phyloP scores from a whole-genome alignment of 2,888 invertebrate species.

The Plebejus melissa region DNA sequence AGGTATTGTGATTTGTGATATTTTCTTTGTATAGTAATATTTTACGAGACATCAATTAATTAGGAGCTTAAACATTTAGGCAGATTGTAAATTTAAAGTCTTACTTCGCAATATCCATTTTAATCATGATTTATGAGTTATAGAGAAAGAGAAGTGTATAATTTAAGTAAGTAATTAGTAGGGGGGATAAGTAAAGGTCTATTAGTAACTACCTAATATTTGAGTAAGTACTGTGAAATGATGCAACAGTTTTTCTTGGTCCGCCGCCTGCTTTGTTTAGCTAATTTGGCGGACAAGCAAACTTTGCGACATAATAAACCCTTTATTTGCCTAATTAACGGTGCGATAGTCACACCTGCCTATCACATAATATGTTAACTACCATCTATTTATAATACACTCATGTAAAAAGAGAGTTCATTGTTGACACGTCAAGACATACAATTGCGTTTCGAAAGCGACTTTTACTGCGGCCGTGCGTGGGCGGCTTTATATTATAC shows the following conservation, averaged over 20 bases:
- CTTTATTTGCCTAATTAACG: conserved; percentile 25
- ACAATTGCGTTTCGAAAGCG: conserved; percentile 66
- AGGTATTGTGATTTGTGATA: neutral
- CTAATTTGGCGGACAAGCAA: neutral
- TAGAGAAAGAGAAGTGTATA: neutral
- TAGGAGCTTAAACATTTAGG: neutral
- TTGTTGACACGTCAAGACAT: conserved; percentile 56
- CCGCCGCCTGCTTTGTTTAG: neutral
- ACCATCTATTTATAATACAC: conserved; percentile 30
- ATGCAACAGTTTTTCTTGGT: neutral
- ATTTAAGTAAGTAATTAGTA: neutral
- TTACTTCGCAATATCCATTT: neutral
- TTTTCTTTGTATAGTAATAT: neutral
- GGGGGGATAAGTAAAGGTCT: neutral
- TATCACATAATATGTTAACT: conserved; percentile 28
- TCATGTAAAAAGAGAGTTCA: conserved; percentile 41
- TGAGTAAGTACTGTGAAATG: neutral
- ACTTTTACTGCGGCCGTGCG: conserved; percentile 58
- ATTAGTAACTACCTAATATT: neutral
- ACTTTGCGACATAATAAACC: conserved; percentile 16
- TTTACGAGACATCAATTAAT: neutral
- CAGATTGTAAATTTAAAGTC: too few species aligned
- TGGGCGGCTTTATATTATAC: conserved; percentile 65
- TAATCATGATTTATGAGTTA: neutral
- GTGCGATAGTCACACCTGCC: conserved; percentile 24